Conservation (phyloP, 2,888 invertebrate species). For the Drosophila ustulata region DNA sequence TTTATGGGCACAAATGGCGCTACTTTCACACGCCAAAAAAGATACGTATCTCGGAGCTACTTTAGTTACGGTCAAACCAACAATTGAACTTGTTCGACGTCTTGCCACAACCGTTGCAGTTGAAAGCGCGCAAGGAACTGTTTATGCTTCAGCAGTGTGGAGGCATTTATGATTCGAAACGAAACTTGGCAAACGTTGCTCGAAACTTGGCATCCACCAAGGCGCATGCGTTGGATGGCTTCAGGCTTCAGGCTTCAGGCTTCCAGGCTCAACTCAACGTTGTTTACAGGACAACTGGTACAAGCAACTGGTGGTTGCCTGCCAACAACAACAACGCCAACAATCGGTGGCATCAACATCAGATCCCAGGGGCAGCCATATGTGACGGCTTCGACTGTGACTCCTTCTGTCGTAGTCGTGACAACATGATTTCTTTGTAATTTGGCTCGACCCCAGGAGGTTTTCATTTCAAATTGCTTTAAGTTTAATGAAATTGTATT, state of each 20-base stretch:
- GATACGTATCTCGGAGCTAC: slow-evolving; percentile 19
- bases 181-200: slow-evolving; percentile 48
- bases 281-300: slow-evolving; percentile 55
- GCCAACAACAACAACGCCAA: slow-evolving; percentile 14
- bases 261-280: slow-evolving; percentile 46
- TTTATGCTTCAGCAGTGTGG: slow-evolving; percentile 50
- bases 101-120: slow-evolving; percentile 62
- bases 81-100: slow-evolving; percentile 11
- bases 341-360: slow-evolving; percentile 7
- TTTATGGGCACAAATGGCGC: slow-evolving; percentile 19
- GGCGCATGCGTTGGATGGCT: slow-evolving; percentile 65
- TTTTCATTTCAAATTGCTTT: slow-evolving; percentile 75
- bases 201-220: slow-evolving; percentile 67
- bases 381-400: slow-evolving; percentile 58
- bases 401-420: slow-evolving; percentile 64
- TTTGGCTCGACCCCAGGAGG: slow-evolving; percentile 59
- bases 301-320: slow-evolving; percentile 75
- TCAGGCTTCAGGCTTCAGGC: slow-evolving; percentile 1
- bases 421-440: slow-evolving; percentile 75
- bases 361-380: slow-evolving; percentile 57
- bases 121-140: slow-evolving; percentile 82
- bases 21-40: slow-evolving; percentile 24
- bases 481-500: slow-evolving; percentile 81
- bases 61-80: not conserved
- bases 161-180: slow-evolving; percentile 54